Percentiles rank a stretch among this genome's conserved stretches.
phyloP scores from a whole-genome alignment of 2,113 vertebrate species.

The Abramis brama region DNA sequence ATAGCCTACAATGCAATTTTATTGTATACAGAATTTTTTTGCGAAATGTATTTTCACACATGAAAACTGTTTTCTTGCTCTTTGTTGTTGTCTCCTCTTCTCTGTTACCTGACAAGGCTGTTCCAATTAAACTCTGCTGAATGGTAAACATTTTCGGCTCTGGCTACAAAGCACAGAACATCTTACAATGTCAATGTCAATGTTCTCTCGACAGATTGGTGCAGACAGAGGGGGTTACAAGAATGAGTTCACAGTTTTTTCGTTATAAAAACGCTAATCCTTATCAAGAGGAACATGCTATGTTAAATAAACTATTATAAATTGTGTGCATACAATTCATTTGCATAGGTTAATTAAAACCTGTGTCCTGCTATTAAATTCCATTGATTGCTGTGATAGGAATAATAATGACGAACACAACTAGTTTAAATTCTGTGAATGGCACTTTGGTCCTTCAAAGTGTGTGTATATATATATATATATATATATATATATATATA shows the following conservation, averaged over 20 bases:
- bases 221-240: conserved; percentile 42
- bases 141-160: conserved; percentile 50
- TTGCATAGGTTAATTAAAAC: conserved; percentile 79
- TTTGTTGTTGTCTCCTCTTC: conserved; percentile 36
- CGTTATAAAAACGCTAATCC: conserved; percentile 52
- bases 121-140: conserved; percentile 57
- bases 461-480: not conserved
- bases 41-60: not conserved
- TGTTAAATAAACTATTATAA: conserved; percentile 67
- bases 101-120: conserved; percentile 48
- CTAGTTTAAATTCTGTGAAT: conserved; percentile 63
- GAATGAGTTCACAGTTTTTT: conserved; percentile 48
- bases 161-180: conserved; percentile 49
- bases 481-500: too few species aligned
- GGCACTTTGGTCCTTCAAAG: conserved; percentile 52
- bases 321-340: conserved; percentile 65
- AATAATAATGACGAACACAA: conserved; percentile 71
- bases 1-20: not conserved
- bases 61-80: conserved; percentile 40
- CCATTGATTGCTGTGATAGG: conserved; percentile 63
- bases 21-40: not conserved
- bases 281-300: conserved; percentile 62
- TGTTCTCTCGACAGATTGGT: conserved; percentile 40
- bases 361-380: conserved; percentile 66
- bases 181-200: conserved; percentile 52